phyloP scores from a whole-genome alignment of 2,113 vertebrate species.

The Trogon melanurus region DNA sequence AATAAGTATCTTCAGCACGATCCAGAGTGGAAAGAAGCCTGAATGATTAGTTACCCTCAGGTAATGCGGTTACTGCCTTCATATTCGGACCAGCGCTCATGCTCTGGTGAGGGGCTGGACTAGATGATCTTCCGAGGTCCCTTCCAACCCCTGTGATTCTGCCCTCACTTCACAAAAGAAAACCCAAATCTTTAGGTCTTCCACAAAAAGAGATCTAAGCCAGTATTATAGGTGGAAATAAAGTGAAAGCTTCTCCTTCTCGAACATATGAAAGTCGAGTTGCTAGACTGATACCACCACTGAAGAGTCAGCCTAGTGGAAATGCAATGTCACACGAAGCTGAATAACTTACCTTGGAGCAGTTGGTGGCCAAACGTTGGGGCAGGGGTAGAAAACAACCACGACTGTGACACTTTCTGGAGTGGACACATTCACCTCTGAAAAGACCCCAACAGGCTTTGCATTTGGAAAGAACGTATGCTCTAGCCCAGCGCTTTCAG shows the following conservation, averaged over 20 bases:
- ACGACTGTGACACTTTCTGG: not conserved
- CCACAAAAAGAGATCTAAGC: not conserved
- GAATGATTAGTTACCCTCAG: not conserved
- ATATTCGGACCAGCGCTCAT: accelerated
- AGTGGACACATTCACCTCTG: not conserved
- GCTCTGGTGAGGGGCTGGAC: no score
- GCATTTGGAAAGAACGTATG: not conserved
- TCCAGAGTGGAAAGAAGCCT: not conserved
- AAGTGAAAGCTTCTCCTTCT: not conserved
- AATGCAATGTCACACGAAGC: not conserved
- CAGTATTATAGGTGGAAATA: not conserved
- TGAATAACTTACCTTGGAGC: not conserved
- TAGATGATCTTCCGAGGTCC: no score
- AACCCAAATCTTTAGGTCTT: not conserved
- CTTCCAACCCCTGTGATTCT: not conserved
- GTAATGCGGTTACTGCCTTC: not conserved
- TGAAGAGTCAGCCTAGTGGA: not conserved
- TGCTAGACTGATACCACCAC: not conserved
- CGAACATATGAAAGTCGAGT: not conserved
- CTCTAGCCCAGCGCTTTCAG: not conserved
- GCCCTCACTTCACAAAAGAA: not conserved
- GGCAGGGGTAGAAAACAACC: not conserved
- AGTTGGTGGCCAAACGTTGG: not conserved
- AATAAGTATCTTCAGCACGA: not conserved
- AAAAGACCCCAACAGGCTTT: not conserved